These are phyloP conservation scores for Busseola fusca DNA, from an alignment of 2,888 invertebrate species.

Conservation along the genomic window DNA sequence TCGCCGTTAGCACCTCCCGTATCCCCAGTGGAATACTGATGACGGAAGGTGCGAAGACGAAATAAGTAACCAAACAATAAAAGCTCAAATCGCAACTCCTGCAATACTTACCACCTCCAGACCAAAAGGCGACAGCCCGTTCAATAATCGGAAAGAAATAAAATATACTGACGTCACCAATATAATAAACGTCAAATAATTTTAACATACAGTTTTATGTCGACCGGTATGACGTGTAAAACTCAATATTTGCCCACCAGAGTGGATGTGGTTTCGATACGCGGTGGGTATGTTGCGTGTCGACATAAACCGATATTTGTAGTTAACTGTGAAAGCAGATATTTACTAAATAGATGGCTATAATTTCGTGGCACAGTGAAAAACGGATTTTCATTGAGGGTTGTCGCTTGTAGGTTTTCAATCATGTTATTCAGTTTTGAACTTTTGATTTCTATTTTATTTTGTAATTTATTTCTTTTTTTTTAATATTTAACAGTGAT, in stretches of 20 bases:
- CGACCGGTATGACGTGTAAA: slow-evolving; percentile 38
- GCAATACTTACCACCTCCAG: not conserved
- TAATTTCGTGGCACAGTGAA: not conserved
- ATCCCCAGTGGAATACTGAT: too few relatives aligned
- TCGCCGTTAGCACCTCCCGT: not conserved
- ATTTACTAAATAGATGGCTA: slow-evolving; percentile 23
- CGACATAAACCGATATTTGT: slow-evolving; percentile 33
- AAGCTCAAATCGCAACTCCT: not conserved
- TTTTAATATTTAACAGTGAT: too few relatives aligned
- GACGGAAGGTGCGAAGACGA: too few relatives aligned
- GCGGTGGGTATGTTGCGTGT: slow-evolving; percentile 24
- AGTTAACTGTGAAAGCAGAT: slow-evolving; percentile 15
- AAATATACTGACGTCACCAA: slow-evolving; percentile 32
- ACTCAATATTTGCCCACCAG: slow-evolving; percentile 44
- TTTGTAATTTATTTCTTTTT: too few relatives aligned
- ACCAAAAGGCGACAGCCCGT: slow-evolving; percentile 8
- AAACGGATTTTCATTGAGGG: slow-evolving; percentile 8
- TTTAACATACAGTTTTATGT: slow-evolving; percentile 41
- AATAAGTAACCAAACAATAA: not conserved
- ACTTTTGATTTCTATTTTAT: too few relatives aligned
- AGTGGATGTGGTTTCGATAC: slow-evolving; percentile 31
- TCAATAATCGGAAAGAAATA: slow-evolving; percentile 22
- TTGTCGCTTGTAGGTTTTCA: slow-evolving; percentile 2
- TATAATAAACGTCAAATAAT: slow-evolving; percentile 47
- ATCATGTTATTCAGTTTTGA: too few relatives aligned